Conservation (phyloP, 1,140 invertebrate genomes). For the Chlorops oryzae region DNA sequence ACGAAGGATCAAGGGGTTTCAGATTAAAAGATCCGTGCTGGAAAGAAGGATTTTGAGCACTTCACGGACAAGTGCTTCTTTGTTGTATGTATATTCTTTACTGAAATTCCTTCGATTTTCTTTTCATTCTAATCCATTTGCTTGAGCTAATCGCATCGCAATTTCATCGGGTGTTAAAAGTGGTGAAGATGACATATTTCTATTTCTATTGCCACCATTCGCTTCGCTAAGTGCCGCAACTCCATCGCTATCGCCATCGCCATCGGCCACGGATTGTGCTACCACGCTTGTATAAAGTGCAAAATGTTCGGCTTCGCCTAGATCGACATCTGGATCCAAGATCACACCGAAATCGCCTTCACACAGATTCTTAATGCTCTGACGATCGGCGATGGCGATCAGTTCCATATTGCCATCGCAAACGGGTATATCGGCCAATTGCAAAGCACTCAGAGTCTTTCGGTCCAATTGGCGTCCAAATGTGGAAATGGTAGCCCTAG, state of each 20-base stretch:
- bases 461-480: conserved; percentile 39
- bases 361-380: conserved; percentile 42
- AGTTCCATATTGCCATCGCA: conserved; percentile 46
- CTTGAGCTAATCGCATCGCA: conserved; percentile 34
- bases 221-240: no score
- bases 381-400: conserved; percentile 43
- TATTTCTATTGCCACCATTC: no score
- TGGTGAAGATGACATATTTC: conserved; percentile 61
- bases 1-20: no score
- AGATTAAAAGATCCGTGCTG: no score
- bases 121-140: conserved; percentile 30
- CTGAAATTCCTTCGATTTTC: not conserved
- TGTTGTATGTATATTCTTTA: not conserved
- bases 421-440: conserved; percentile 43
- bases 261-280: conserved; percentile 72
- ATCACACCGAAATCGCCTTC: conserved; percentile 42
- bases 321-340: conserved; percentile 51
- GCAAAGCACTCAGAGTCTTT: conserved; percentile 44
- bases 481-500: conserved; percentile 36
- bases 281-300: conserved; percentile 76
- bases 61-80: no score
- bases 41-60: no score
- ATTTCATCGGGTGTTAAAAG: conserved; percentile 41
- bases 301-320: conserved; percentile 80
- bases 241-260: conserved; percentile 55